Conservation (phyloP, 2,113 vertebrate genomes). For the Megaceryle maxima region DNA sequence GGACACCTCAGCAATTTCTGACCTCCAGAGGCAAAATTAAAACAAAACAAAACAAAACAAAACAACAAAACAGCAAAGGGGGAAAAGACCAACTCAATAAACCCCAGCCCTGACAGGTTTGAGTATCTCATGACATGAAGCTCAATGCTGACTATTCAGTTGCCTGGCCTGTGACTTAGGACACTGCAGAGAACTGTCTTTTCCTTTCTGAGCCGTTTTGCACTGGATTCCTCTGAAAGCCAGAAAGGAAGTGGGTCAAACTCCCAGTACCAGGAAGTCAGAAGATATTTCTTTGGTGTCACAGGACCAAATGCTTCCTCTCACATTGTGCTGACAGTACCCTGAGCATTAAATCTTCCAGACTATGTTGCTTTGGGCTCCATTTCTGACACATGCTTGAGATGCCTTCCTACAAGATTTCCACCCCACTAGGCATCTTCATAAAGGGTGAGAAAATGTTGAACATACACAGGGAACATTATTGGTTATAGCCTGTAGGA, state of each 20-base stretch:
- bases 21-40: neutral
- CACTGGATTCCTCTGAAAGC: neutral
- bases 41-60: neutral
- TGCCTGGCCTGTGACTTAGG: neutral
- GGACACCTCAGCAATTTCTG: neutral
- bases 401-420: neutral
- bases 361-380: neutral
- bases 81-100: neutral
- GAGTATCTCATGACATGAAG: neutral
- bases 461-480: neutral
- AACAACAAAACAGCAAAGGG: no score
- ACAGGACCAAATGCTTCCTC: neutral
- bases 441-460: neutral
- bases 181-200: neutral
- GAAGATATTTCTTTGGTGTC: neutral
- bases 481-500: neutral
- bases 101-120: neutral
- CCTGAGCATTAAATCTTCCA: neutral
- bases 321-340: neutral
- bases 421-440: neutral
- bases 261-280: neutral
- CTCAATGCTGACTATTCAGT: neutral
- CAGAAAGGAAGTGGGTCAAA: neutral
- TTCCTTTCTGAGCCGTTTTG: neutral
- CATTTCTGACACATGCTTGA: neutral